Base-by-base conservation (phyloP, 2,113 vertebrate species). In the Cyphomyrus plagiostoma region DNA sequence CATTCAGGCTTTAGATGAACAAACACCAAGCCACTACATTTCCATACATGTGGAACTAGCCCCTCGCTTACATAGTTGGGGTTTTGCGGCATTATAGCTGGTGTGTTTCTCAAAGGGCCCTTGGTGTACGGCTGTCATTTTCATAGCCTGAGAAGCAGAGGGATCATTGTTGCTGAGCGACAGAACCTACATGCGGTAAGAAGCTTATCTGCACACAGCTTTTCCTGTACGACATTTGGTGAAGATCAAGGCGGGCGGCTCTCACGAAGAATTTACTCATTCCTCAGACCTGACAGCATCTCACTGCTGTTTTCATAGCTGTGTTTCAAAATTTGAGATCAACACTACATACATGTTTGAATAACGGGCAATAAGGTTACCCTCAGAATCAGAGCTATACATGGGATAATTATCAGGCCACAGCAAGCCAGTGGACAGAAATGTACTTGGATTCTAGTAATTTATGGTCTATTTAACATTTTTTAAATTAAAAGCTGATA, bases 141-240 rank as follows among this genome's bases (percentile, higher is more conserved):
- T 30, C 82, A 15, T 87, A 45, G 23, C 87, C 35, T 46, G 45
- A 45, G 48, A 88, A 53, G n/a, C 35, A 80, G 58, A 3, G 62
- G 1, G 11, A 70, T 13, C n/a, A 30, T 70, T 70, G 26, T 30
- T 70, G 62, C 26, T 13, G 62, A 77, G 70, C 70, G 70, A 19
- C 35, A 77, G n/a, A 80, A 80, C 74, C 74, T 80, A 80, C 74
- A 42, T 80, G 35, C 74, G 74, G 74, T 80, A 80, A 80, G 74
- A 80, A 80, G 74, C 30, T 80, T 80, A 80, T 80, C 35, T 2
- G 35, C 74, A 80, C 13, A 19, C 30, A 19, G 17, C 35, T 42
- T 80, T 80, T 80, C 74, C 74, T 80, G 74, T 80, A 15, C 3
- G 30, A 80, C 30, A 39, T 42, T 35, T 17, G 74, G 35, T 4